Conservation (phyloP, 2,113 vertebrate species). For the Limanda limanda region DNA sequence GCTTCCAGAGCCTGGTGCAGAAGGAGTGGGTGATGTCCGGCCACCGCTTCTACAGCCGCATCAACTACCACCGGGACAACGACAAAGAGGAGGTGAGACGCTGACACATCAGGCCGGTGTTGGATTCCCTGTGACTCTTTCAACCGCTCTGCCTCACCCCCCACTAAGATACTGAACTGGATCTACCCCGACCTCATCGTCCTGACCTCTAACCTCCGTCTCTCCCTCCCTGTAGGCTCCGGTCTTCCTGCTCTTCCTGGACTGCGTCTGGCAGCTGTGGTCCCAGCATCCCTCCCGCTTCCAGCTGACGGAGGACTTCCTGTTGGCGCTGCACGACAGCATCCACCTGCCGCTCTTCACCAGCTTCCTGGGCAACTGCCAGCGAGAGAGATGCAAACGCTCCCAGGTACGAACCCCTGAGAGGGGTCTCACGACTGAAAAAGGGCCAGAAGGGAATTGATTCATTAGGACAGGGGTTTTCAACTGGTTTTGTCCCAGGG, state of each 20-base stretch:
- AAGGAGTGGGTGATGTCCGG: conserved; percentile 93
- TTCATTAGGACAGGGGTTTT: too few species aligned
- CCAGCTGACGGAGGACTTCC: conserved; percentile 90
- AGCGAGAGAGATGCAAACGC: conserved; percentile 85
- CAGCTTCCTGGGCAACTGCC: conserved; percentile 91
- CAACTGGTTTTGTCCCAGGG: too few species aligned
- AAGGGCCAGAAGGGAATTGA: too few species aligned
- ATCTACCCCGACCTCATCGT: too few species aligned
- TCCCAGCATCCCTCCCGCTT: conserved; percentile 89
- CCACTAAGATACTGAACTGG: too few species aligned
- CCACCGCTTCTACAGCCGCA: conserved; percentile 89
- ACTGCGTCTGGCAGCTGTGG: conserved; percentile 94
- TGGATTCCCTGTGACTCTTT: too few species aligned
- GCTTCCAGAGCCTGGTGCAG: conserved; percentile 94
- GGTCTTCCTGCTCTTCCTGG: conserved; percentile 93
- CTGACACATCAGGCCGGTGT: background rate
- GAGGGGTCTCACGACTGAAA: background rate
- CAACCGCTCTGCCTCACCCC: too few species aligned
- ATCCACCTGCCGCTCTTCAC: conserved; percentile 88
- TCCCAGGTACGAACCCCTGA: conserved; percentile 76
- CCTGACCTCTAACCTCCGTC: too few species aligned
- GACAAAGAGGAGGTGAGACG: conserved; percentile 86
- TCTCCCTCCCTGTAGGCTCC: conserved; percentile 82
- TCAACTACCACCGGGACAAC: conserved; percentile 80
- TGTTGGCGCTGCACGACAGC: conserved; percentile 92